These are phyloP conservation scores for Magallana nippona DNA, from an alignment of 2,888 invertebrate species.

Conservation along the genomic window DNA sequence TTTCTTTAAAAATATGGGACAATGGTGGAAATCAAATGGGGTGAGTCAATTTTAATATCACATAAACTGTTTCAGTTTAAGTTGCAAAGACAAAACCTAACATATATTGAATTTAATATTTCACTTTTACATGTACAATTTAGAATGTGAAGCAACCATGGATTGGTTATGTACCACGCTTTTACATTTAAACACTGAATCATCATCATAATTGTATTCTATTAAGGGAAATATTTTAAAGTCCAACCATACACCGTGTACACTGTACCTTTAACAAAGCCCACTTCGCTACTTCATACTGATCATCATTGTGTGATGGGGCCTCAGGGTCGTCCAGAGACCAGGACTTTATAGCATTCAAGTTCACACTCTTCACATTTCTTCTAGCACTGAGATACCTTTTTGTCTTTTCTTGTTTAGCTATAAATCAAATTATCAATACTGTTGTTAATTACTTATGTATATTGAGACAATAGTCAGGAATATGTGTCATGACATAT, in stretches of 20 bases:
- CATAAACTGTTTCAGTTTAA: no score
- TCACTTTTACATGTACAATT: no score
- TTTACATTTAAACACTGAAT: no score
- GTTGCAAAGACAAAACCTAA: no score
- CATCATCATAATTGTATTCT: not conserved
- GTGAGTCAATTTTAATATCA: no score
- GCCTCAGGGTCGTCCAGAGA: conserved; percentile 58
- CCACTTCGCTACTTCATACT: conserved; percentile 66
- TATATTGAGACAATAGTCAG: no score
- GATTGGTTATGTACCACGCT: no score
- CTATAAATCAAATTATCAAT: not conserved
- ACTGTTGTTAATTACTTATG: not conserved
- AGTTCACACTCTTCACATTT: conserved; percentile 45
- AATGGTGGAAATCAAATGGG: no score
- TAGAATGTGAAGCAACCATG: no score
- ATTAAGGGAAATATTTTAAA: not conserved
- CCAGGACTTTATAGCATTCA: conserved; percentile 55
- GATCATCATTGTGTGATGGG: conserved; percentile 59
- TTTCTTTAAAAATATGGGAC: no score
- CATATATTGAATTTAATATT: no score
- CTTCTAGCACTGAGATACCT: not conserved
- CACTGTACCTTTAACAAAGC: conserved; percentile 58
- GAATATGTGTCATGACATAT: not conserved
- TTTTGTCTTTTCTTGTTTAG: not conserved
- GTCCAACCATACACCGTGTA: no score